Percentiles rank a stretch among this genome's conserved stretches.
phyloP scores from a whole-genome alignment of 1,140 invertebrate genomes.

The Meloidogyne hapla region DNA sequence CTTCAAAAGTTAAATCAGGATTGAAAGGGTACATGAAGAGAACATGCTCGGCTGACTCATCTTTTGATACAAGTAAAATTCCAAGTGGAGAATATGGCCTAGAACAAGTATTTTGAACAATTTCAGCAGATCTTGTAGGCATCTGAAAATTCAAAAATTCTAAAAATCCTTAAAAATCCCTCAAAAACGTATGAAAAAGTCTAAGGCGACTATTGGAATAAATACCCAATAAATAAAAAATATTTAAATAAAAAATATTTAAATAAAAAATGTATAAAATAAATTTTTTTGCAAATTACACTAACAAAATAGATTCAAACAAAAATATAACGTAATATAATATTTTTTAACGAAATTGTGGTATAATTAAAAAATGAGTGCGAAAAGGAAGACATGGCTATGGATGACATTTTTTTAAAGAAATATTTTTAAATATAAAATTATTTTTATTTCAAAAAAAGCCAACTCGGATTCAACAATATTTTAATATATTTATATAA shows the following conservation, averaged over 20 bases:
- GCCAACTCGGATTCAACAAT: constrained; percentile 13
- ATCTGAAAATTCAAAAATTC: neutral
- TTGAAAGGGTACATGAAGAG: constrained; percentile 64
- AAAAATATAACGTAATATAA: neutral
- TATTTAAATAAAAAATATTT: neutral
- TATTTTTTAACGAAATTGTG: neutral
- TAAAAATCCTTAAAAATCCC: neutral
- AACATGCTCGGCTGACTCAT: constrained; percentile 64
- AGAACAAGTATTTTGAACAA: neutral
- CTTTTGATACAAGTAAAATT: constrained; percentile 64
- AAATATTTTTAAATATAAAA: neutral
- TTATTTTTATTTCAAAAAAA: constrained; percentile 8
- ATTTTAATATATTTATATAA: neutral
- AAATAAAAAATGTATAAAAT: neutral
- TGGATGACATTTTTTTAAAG: neutral
- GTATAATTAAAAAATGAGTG: neutral
- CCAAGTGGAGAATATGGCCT: constrained; percentile 51
- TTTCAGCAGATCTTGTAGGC: neutral
- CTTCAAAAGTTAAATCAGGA: constrained; percentile 12
- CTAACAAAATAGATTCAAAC: neutral
- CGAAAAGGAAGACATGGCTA: neutral
- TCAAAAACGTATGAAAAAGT: neutral
- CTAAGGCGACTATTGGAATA: no score
- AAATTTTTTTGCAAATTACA: neutral
- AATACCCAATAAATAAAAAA: neutral